Conservation (phyloP, 2,113 vertebrate genomes). For the Periophthalmodon schlosseri region DNA sequence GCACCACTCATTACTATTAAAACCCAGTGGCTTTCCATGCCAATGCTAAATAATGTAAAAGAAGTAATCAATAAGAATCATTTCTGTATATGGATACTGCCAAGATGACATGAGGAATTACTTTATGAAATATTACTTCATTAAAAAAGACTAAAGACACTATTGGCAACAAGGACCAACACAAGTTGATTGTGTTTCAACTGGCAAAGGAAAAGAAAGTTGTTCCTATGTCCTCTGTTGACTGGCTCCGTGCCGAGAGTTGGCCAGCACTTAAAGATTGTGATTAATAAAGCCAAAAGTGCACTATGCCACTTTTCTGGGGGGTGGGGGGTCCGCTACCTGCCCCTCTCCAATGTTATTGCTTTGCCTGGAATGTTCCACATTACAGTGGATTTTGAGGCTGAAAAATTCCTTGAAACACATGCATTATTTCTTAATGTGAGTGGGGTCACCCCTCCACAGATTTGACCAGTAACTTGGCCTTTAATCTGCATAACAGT, state of each 20-base stretch:
- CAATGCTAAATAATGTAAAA: conserved; percentile 15
- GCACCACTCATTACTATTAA: conserved; percentile 8
- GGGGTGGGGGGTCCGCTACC: no score
- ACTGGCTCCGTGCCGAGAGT: neutral
- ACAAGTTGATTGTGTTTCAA: conserved; percentile 8
- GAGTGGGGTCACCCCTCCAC: no score
- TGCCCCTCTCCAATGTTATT: no score
- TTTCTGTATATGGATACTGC: conserved; percentile 18
- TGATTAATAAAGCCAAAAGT: neutral
- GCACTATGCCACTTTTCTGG: no score
- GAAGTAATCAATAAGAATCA: conserved; percentile 18
- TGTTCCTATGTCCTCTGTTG: neutral
- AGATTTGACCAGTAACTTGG: no score
- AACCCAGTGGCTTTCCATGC: neutral
- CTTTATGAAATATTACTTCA: conserved; percentile 23
- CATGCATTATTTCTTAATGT: no score
- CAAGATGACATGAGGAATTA: conserved; percentile 26
- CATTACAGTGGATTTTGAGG: no score
- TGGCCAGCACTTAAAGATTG: neutral
- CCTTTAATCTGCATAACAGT: neutral
- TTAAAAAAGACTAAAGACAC: conserved; percentile 10
- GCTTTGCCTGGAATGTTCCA: no score
- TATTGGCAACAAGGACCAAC: conserved; percentile 18
- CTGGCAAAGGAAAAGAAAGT: conserved; percentile 18
- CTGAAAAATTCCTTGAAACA: no score